These are phyloP conservation scores for Ylistrum balloti DNA, from an alignment of 1,140 invertebrate genomes.

Conservation along the genomic window DNA sequence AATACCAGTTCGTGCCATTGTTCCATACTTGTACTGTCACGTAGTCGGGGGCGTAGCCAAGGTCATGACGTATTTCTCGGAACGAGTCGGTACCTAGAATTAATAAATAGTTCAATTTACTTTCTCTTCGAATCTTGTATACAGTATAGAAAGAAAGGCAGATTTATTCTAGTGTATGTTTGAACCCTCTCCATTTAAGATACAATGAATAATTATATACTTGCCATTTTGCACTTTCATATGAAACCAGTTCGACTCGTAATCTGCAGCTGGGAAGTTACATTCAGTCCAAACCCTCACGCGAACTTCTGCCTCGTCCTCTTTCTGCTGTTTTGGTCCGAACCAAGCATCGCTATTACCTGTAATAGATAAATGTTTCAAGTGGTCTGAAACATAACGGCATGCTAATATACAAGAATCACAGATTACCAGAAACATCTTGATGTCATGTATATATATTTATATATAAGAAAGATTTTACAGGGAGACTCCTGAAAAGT, in stretches of 20 bases:
- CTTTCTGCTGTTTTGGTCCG: constrained; percentile 52
- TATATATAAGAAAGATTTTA: too few relatives aligned
- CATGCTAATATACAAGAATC: too few relatives aligned
- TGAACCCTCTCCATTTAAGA: too few relatives aligned
- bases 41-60: constrained; percentile 34
- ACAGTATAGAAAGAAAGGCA: too few relatives aligned
- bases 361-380: neutral
- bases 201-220: neutral
- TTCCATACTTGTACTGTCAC: constrained; percentile 43
- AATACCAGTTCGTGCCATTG: constrained; percentile 31
- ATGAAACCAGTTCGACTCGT: constrained; percentile 44
- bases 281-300: constrained; percentile 45
- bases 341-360: constrained; percentile 22
- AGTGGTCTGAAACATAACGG: too few relatives aligned
- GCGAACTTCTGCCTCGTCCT: constrained; percentile 20
- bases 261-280: constrained; percentile 45
- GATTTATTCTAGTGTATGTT: too few relatives aligned
- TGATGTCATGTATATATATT: too few relatives aligned
- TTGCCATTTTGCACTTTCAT: neutral
- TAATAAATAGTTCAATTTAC: neutral
- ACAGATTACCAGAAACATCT: too few relatives aligned
- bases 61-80: constrained; percentile 40
- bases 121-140: too few relatives aligned
- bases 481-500: too few relatives aligned
- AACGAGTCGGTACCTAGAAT: constrained; percentile 45